A percentile compares a stretch with the other conserved stretches of the same genome.
Evolutionary conservation across 1,140 invertebrate genomes (phyloP).

Genomic region (Ectropis grisescens): DNA sequence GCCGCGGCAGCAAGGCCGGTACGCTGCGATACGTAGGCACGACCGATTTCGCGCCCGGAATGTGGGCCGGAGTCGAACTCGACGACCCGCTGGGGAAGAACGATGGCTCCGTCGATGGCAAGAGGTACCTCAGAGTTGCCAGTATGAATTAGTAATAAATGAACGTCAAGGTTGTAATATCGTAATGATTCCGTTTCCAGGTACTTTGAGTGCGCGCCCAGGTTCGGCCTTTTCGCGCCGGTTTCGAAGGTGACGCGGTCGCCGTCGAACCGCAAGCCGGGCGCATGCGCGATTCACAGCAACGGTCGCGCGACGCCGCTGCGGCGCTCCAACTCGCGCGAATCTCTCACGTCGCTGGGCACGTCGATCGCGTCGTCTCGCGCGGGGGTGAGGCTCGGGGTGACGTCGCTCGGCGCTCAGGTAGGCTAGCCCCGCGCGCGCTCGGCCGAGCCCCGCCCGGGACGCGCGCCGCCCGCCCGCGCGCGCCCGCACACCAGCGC

Average conservation of each 20-base stretch:
- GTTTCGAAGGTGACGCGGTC: constrained; percentile 88
- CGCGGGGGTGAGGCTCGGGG: constrained; percentile 74
- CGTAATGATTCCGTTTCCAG: constrained; percentile 72
- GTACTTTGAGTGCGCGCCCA: constrained; percentile 93
- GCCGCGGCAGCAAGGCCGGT: constrained; percentile 90
- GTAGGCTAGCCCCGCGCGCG: constrained; percentile 75
- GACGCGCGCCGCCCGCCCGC: constrained; percentile 29
- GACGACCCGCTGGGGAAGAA: constrained; percentile 96
- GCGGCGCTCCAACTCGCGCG: constrained; percentile 84
- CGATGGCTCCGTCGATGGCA: constrained; percentile 92
- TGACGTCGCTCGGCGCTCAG: constrained; percentile 78
- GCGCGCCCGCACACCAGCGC: constrained; percentile 38
- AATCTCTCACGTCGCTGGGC: constrained; percentile 85
- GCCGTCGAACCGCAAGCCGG: constrained; percentile 79
- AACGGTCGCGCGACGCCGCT: constrained; percentile 73
- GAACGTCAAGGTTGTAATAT: too few species aligned
- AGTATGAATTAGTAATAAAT: too few species aligned
- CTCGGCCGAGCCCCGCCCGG: constrained; percentile 50
- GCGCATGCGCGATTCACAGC: constrained; percentile 75
- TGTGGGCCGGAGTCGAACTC: constrained; percentile 96
- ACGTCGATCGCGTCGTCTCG: constrained; percentile 76
- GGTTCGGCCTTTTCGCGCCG: constrained; percentile 94
- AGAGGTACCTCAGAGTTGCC: constrained; percentile 74
- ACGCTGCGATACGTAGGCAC: constrained; percentile 86
- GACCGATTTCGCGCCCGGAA: constrained; percentile 90